Conservation (phyloP, 2,888 invertebrate genomes). For the Acanthosepion pharaonis region DNA sequence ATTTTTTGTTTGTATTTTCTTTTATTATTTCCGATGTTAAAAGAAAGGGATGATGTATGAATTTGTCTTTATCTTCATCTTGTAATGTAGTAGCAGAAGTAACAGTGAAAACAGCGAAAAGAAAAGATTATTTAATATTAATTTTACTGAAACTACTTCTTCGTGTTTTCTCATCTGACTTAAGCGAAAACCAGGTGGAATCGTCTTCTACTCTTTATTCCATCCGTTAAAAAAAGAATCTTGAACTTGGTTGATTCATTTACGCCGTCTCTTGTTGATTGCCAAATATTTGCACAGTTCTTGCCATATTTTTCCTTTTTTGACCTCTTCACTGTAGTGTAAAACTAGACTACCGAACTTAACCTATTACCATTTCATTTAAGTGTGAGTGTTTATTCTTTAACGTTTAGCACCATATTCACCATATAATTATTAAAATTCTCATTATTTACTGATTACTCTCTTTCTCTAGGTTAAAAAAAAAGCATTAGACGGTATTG, state of each 20-base stretch:
- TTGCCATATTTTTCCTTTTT: not conserved
- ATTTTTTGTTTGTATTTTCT: not conserved
- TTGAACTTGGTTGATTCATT: not conserved
- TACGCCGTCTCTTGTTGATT: not conserved
- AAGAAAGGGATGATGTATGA: not conserved
- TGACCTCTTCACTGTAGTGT: not conserved
- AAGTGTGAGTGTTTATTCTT: not conserved
- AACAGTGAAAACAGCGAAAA: not conserved
- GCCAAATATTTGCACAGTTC: not conserved
- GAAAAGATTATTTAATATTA: not conserved
- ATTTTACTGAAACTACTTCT: not conserved
- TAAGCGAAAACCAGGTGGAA: not conserved
- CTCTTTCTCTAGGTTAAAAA: not conserved
- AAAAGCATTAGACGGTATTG: not conserved
- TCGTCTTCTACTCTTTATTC: not conserved
- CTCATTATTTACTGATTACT: no score
- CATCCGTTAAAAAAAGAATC: not conserved
- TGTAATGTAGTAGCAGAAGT: not conserved
- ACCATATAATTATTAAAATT: not conserved
- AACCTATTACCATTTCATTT: not conserved
- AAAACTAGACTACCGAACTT: not conserved
- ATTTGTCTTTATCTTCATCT: not conserved
- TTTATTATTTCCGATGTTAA: not conserved
- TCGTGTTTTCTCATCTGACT: not conserved
- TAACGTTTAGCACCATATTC: no score